Evolutionary conservation across 2,888 invertebrate genomes (phyloP), one percentile per base, ranked within the genome.

Genomic region (Netelia melanura): DNA sequence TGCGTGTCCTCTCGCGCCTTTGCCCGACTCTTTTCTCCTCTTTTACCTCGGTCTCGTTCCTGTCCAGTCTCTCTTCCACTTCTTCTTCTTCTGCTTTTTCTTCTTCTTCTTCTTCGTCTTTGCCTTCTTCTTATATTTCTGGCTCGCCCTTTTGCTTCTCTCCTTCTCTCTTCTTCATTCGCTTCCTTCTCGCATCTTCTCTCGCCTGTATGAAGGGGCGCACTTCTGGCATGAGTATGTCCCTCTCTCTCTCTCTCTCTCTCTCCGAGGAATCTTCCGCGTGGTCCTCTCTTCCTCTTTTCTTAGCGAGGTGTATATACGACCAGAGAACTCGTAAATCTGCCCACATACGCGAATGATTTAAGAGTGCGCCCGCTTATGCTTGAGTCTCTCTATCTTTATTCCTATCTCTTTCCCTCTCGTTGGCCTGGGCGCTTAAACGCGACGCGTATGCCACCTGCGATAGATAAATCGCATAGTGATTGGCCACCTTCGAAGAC

Each of bases 1-100:
- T 87, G 90, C 90, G 89, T 90, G 91, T 87, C 76, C 61, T 80
- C 80, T 82, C 85, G 79, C 82, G 77, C 76, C 84, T 71, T 17
- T 44, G 76, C 80, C 80, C 82, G 79, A 67, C 84, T 65, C 64
- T 71, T 54, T 56, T 72, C 71, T 65, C 65, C 71, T 72, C 56
- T 23, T 56, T 72, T 44, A 14, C 65, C 44, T 71, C 56, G 23
- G 23, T 43, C 65, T 43, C 64, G 52, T 61, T 48, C 62, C 17
- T 56, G n/a, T 65, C 48, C 72, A n/a, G 56, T 48, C 30, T 64
- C 54, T 78, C 76, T 54, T 70, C 75, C 30, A 65, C 65, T 81
- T 78, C 67, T 71, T 71, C 67, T 72, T 77, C 67, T 48, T 83
- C 48, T 52, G 43, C 67, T 68, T 56, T 78, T 14, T 48, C 54